phyloP scores from a whole-genome alignment of 2,113 vertebrate species.

The Tyrannus savana region DNA sequence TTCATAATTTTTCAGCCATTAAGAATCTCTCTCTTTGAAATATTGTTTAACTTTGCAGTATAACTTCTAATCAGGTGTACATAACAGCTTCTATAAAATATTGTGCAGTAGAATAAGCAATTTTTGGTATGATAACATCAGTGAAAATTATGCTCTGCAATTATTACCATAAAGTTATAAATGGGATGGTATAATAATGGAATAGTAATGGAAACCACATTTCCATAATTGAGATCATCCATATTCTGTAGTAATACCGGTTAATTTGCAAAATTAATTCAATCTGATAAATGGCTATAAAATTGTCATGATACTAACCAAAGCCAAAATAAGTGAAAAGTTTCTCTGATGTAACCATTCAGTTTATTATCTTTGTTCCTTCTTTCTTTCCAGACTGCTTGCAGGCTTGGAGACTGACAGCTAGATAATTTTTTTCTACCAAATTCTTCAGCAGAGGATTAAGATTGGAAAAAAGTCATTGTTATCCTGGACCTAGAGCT shows the following conservation, averaged over 20 bases:
- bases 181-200: conserved; percentile 23
- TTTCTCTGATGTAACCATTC: not conserved
- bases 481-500: not conserved
- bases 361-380: not conserved
- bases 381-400: not conserved
- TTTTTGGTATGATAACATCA: conserved; percentile 29
- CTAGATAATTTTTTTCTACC: not conserved
- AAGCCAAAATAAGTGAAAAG: not conserved
- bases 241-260: conserved; percentile 14
- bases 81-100: not conserved
- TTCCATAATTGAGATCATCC: conserved; percentile 61
- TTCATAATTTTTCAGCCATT: not conserved
- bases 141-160: conserved; percentile 24
- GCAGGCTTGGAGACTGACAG: not conserved
- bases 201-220: conserved; percentile 39
- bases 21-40: not conserved
- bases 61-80: not conserved
- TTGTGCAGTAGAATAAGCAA: not conserved
- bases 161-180: conserved; percentile 45
- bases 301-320: not conserved
- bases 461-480: not conserved
- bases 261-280: conserved; percentile 65
- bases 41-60: not conserved
- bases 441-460: not conserved
- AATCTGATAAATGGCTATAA: conserved; percentile 14